These are phyloP conservation scores for Druon quercuslanigerum DNA, from an alignment of 1,140 invertebrate genomes.

Conservation along the genomic window DNA sequence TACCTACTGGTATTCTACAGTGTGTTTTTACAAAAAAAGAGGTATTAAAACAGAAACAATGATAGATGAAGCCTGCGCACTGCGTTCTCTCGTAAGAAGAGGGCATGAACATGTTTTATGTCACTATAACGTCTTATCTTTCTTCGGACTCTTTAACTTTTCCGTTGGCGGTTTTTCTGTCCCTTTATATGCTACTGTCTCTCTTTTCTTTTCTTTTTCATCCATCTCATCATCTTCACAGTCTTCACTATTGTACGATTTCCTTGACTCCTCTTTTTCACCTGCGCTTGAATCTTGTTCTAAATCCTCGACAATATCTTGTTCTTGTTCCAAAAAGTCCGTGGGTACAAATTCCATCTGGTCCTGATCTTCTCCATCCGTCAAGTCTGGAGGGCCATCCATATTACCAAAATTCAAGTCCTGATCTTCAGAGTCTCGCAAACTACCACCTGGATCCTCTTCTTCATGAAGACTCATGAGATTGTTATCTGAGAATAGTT, in stretches of 20 bases:
- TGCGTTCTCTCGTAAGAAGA: not conserved
- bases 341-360: slow-evolving; percentile 74
- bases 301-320: slow-evolving; percentile 69
- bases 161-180: not conserved
- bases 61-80: too few species aligned
- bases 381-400: slow-evolving; percentile 59
- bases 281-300: not conserved
- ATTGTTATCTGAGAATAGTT: slow-evolving; percentile 61
- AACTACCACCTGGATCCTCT: slow-evolving; percentile 41
- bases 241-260: slow-evolving; percentile 9
- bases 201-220: not conserved
- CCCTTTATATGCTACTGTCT: not conserved
- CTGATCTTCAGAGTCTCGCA: slow-evolving; percentile 38
- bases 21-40: too few species aligned
- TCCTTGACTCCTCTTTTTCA: not conserved
- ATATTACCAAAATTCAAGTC: slow-evolving; percentile 53
- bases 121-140: not conserved
- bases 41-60: not conserved
- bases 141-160: not conserved
- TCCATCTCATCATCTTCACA: not conserved
- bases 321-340: slow-evolving; percentile 73
- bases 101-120: not conserved
- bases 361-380: slow-evolving; percentile 70
- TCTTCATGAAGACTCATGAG: slow-evolving; percentile 50
- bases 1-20: too few species aligned